A percentile compares a stretch with the other conserved stretches of the same genome.
Evolutionary conservation across 2,888 invertebrate species (phyloP).

Genomic region (Philaethria dido): DNA sequence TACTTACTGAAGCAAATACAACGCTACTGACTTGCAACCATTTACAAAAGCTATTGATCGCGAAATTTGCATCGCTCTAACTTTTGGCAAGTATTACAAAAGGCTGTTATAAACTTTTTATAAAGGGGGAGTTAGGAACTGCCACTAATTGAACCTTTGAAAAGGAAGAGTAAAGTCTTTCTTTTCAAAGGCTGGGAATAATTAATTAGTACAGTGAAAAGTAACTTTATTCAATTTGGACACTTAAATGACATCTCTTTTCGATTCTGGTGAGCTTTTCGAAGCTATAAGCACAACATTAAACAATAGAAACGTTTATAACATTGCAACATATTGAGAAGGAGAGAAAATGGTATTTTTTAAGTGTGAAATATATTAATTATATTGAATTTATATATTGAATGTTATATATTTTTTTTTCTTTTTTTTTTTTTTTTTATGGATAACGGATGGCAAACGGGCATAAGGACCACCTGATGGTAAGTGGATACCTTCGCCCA

Average conservation of each 20-base stretch:
- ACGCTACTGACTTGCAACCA: conserved; percentile 38
- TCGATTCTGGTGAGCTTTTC: conserved; percentile 1
- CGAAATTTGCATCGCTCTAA: conserved; percentile 40
- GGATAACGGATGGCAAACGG: too few relatives aligned
- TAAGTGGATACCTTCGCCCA: too few relatives aligned
- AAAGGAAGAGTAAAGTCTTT: conserved; percentile 23
- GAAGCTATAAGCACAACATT: background rate
- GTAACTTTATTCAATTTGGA: conserved; percentile 20
- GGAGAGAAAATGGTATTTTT: too few relatives aligned
- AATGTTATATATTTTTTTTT: too few relatives aligned
- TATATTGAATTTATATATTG: background rate
- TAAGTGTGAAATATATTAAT: too few relatives aligned
- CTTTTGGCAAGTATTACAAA: conserved; percentile 37
- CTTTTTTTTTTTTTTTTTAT: too few relatives aligned
- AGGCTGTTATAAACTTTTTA: conserved; percentile 33
- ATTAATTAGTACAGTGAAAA: conserved; percentile 25
- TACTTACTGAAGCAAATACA: conserved; percentile 45
- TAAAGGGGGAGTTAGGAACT: conserved; percentile 30
- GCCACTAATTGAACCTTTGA: conserved; percentile 27
- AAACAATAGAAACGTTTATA: background rate
- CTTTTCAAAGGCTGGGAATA: conserved; percentile 22
- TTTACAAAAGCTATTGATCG: conserved; percentile 41
- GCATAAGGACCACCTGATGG: too few relatives aligned
- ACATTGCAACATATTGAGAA: background rate
- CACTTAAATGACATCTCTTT: conserved; percentile 37